Percentiles rank a stretch among this genome's conserved stretches.
These are phyloP conservation scores for Liasis olivaceus DNA, from an alignment of 2,797 vertebrate species.

Conservation along the genomic window DNA sequence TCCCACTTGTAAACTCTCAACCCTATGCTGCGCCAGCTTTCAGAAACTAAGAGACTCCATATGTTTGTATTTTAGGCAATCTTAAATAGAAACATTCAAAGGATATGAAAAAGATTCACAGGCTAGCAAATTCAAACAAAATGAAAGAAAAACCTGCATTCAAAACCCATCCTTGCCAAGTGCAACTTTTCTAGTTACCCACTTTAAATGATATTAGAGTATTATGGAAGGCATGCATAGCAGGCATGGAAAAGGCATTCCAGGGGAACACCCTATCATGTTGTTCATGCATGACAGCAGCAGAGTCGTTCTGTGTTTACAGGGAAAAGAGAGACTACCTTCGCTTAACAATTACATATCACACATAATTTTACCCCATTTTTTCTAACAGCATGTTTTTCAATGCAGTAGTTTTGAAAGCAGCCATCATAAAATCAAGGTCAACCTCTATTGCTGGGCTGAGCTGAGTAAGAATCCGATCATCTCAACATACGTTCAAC, in stretches of 20 bases:
- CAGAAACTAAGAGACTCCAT: background rate
- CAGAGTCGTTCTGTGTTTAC: background rate
- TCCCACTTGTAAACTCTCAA: background rate
- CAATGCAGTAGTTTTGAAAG: constrained; percentile 21
- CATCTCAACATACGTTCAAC: constrained; percentile 19
- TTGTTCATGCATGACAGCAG: constrained; percentile 3
- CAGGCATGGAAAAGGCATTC: background rate
- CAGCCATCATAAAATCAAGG: constrained; percentile 41
- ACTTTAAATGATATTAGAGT: constrained; percentile 35
- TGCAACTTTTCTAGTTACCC: constrained; percentile 41
- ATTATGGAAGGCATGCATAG: background rate
- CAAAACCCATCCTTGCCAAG: constrained; percentile 34
- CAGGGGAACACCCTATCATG: constrained; percentile 44
- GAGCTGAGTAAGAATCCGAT: constrained; percentile 14
- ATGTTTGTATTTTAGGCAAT: background rate
- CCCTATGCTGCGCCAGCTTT: too few relatives aligned
- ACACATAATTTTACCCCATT: background rate
- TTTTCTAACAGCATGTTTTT: background rate
- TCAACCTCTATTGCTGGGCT: constrained; percentile 25
- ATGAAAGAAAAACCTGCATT: background rate
- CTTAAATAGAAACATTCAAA: background rate
- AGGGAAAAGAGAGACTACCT: background rate
- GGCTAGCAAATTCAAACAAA: background rate
- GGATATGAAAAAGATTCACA: background rate
- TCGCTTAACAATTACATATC: background rate